Evolutionary conservation across 2,888 invertebrate species (phyloP).

Genomic region (Limnephilus marmoratus): DNA sequence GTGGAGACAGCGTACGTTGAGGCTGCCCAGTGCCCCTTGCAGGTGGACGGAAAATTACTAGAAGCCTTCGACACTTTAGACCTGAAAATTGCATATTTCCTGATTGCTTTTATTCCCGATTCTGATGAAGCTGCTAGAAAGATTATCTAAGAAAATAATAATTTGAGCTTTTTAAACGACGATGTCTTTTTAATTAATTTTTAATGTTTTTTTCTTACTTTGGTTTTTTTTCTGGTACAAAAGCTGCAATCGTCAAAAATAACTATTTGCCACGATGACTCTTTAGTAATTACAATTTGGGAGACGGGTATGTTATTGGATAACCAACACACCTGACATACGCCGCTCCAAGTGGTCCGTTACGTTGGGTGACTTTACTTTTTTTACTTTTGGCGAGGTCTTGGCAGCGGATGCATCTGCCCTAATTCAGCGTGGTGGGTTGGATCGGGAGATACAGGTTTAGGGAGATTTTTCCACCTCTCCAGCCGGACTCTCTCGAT

Average conservation of each 20-base stretch:
- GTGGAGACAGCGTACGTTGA: background rate
- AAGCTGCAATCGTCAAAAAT: background rate
- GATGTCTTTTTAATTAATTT: background rate
- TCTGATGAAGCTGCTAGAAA: background rate
- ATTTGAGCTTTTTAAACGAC: background rate
- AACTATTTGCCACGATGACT: too few species aligned
- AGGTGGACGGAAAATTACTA: constrained; percentile 10
- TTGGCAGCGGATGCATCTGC: too few species aligned
- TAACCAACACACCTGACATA: too few species aligned
- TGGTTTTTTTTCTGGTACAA: background rate
- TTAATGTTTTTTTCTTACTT: background rate
- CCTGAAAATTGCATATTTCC: background rate
- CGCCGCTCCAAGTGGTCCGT: too few species aligned
- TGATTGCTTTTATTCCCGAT: background rate
- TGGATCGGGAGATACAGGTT: too few species aligned
- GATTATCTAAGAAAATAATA: background rate
- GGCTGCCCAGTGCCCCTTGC: background rate
- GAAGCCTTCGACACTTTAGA: background rate
- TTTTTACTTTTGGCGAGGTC: too few species aligned
- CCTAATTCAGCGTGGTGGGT: too few species aligned
- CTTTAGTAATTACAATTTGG: too few species aligned
- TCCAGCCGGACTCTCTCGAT: too few species aligned
- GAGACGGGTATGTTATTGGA: too few species aligned
- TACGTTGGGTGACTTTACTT: too few species aligned
- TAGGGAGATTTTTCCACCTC: too few species aligned